phyloP scores from a whole-genome alignment of 2,888 invertebrate genomes.

The Brachyptera risi region DNA sequence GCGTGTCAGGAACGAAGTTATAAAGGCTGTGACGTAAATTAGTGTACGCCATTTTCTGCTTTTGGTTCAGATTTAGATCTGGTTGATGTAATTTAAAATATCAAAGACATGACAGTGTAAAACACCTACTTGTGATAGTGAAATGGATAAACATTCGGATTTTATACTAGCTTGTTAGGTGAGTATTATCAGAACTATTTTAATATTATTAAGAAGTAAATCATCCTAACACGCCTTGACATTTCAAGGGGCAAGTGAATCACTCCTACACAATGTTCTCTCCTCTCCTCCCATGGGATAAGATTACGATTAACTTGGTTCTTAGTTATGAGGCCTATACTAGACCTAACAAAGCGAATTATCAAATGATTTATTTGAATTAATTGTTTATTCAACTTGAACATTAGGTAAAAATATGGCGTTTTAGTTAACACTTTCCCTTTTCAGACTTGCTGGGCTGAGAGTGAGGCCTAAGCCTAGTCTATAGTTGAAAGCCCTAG shows the following conservation, averaged over 20 bases:
- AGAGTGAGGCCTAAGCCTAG: too few relatives aligned
- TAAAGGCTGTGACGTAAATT: constrained; percentile 11
- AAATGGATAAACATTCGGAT: constrained; percentile 24
- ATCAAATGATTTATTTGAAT: too few relatives aligned
- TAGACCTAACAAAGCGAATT: too few relatives aligned
- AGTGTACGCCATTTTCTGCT: constrained; percentile 28
- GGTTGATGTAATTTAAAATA: constrained; percentile 1
- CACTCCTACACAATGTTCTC: too few relatives aligned
- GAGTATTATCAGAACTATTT: neutral
- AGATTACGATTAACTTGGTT: too few relatives aligned
- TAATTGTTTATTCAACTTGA: too few relatives aligned
- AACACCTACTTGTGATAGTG: constrained; percentile 5
- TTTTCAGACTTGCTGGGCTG: too few relatives aligned
- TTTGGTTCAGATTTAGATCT: constrained; percentile 16
- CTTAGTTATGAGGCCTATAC: too few relatives aligned
- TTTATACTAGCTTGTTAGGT: constrained; percentile 14
- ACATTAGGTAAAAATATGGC: too few relatives aligned
- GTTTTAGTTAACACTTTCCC: too few relatives aligned
- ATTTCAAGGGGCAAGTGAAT: constrained; percentile 23
- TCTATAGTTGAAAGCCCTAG: too few relatives aligned
- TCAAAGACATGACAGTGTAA: neutral
- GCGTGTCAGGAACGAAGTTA: neutral
- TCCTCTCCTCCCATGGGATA: too few relatives aligned
- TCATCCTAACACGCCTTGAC: constrained; percentile 26
- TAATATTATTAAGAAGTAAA: constrained; percentile 1